phyloP scores from a whole-genome alignment of 2,888 invertebrate species.

The Cantharis flavilabris region DNA sequence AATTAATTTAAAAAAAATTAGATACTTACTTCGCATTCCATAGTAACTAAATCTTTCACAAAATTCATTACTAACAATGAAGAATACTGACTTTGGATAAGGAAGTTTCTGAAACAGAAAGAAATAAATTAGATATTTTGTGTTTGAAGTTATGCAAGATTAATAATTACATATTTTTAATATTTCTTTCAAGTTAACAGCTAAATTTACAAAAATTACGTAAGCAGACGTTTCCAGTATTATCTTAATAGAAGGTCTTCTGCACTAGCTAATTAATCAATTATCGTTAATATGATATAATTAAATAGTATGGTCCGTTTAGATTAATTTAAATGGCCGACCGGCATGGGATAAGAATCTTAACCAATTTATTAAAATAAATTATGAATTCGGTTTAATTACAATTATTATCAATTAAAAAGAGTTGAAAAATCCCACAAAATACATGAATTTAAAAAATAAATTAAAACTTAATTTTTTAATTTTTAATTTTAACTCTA shows the following conservation, averaged over 20 bases:
- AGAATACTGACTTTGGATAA: constrained; percentile 88
- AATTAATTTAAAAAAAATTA: too few species aligned
- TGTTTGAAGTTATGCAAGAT: background rate
- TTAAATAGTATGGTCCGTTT: background rate
- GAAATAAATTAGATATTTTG: background rate
- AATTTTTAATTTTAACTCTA: too few species aligned
- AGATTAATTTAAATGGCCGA: background rate
- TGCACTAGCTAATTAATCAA: background rate
- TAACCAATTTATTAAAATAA: background rate
- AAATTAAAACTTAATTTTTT: too few species aligned
- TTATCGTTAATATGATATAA: background rate
- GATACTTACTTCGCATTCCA: constrained; percentile 90
- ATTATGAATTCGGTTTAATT: background rate
- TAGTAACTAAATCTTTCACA: constrained; percentile 97
- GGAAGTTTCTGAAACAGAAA: constrained; percentile 65
- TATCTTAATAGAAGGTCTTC: background rate
- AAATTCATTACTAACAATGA: constrained; percentile 96
- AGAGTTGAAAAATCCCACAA: background rate
- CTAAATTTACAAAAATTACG: background rate
- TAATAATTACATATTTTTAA: too few species aligned
- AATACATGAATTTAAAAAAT: too few species aligned
- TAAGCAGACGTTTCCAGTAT: background rate
- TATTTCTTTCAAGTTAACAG: background rate
- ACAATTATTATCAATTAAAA: background rate
- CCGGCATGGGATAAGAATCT: background rate